Conservation (phyloP, 2,797 vertebrate species). For the Sciurus carolinensis region DNA sequence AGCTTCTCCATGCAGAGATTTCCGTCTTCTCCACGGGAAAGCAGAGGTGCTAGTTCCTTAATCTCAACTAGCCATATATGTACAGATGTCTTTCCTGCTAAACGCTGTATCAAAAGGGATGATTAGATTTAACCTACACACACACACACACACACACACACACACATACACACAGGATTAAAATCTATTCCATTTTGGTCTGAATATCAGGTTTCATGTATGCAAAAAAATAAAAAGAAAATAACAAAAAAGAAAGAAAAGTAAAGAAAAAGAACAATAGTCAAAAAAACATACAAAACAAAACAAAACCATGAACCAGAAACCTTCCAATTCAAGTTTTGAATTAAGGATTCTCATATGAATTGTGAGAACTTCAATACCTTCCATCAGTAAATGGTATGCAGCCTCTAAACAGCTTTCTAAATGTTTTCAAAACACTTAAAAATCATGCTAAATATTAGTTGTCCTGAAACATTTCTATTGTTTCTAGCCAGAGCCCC, state of each 20-base stretch:
- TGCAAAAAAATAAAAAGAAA: neutral
- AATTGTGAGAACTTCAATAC: neutral
- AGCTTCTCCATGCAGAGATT: neutral
- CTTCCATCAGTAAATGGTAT: neutral
- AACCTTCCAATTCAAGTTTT: neutral
- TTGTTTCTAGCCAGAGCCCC: neutral
- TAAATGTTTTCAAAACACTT: neutral
- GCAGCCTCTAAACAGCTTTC: neutral
- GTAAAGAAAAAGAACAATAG: neutral
- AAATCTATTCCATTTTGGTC: neutral
- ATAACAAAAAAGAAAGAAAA: too few species aligned
- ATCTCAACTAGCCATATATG: neutral
- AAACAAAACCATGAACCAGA: too few species aligned
- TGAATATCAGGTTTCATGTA: neutral
- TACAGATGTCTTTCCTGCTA: neutral
- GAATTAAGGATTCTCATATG: neutral
- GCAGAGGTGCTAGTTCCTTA: neutral
- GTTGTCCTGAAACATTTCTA: neutral
- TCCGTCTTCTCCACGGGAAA: neutral
- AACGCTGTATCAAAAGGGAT: neutral
- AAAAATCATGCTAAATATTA: neutral
- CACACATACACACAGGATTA: neutral
- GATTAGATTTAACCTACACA: neutral
- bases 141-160: neutral
- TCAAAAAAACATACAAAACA: too few species aligned